Evolutionary conservation across 2,797 vertebrate species (phyloP).

Genomic region (Tenualosa thibaudeaui): DNA sequence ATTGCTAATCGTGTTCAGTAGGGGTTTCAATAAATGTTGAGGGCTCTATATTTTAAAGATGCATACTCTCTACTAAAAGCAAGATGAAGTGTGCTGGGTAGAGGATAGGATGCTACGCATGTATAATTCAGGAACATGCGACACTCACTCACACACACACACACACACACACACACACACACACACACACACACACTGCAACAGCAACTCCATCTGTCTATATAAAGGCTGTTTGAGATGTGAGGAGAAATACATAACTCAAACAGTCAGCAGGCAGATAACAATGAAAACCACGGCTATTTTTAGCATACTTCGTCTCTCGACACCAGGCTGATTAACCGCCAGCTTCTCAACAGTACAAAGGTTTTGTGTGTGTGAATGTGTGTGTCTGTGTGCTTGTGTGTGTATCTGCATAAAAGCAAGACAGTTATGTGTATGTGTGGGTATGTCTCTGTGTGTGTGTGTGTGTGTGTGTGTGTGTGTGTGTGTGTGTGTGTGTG

Average conservation of each 20-base stretch:
- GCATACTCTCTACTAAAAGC: neutral
- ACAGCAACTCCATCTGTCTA: neutral
- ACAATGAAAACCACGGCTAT: slow-evolving; percentile 17
- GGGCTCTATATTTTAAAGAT: neutral
- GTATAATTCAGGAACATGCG: slow-evolving; percentile 16
- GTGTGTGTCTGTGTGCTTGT: neutral
- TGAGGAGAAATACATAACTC: neutral
- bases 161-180: neutral
- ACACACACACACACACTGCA: neutral
- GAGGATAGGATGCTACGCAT: neutral
- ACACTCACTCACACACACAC: neutral
- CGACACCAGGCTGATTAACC: slow-evolving; percentile 22
- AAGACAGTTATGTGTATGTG: neutral
- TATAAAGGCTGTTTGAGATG: neutral
- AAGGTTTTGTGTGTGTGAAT: neutral
- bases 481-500: neutral
- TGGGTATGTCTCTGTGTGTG: neutral
- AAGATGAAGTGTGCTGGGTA: neutral
- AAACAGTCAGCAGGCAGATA: neutral
- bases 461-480: neutral
- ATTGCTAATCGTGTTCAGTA: neutral
- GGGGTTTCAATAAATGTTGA: neutral
- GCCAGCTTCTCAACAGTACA: slow-evolving; percentile 3
- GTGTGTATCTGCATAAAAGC: neutral
- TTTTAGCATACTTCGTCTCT: slow-evolving; percentile 25